Percentiles rank a stretch among this genome's conserved stretches.
These are phyloP conservation scores for Chrysolina oricalcia DNA, from an alignment of 2,888 invertebrate species.

Conservation along the genomic window DNA sequence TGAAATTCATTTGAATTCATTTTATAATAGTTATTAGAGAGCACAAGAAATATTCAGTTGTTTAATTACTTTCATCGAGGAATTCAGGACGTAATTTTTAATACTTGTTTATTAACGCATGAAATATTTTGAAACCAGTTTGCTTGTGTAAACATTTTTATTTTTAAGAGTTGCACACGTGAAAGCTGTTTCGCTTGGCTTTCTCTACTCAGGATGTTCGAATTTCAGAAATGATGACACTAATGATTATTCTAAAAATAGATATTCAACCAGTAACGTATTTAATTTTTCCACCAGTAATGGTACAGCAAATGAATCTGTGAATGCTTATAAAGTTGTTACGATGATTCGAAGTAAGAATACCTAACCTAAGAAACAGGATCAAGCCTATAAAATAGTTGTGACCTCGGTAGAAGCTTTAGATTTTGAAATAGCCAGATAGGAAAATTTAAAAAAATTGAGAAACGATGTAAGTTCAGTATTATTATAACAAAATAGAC, in stretches of 20 bases:
- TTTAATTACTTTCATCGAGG: constrained; percentile 44
- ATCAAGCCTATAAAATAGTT: no score
- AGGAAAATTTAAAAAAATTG: no score
- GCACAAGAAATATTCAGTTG: constrained; percentile 16
- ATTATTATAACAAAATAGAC: no score
- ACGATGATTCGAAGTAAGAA: no score
- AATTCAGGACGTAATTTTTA: constrained; percentile 44
- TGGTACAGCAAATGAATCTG: no score
- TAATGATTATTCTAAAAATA: constrained; percentile 24
- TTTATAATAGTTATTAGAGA: not conserved
- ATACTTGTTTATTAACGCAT: constrained; percentile 40
- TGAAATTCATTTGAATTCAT: not conserved
- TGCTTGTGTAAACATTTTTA: constrained; percentile 38
- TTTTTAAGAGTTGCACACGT: constrained; percentile 43
- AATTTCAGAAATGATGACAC: constrained; percentile 29
- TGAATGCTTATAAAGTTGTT: no score
- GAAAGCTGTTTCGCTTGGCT: constrained; percentile 51
- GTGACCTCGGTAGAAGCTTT: no score
- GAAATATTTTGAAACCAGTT: constrained; percentile 46
- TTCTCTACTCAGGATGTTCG: constrained; percentile 41
- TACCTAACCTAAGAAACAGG: no score
- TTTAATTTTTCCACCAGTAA: not conserved
- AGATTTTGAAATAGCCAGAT: no score
- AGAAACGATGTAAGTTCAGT: no score
- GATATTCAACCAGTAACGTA: constrained; percentile 3